Evolutionary conservation across 2,888 invertebrate genomes (phyloP).

Genomic region (Horisme vitalbata): DNA sequence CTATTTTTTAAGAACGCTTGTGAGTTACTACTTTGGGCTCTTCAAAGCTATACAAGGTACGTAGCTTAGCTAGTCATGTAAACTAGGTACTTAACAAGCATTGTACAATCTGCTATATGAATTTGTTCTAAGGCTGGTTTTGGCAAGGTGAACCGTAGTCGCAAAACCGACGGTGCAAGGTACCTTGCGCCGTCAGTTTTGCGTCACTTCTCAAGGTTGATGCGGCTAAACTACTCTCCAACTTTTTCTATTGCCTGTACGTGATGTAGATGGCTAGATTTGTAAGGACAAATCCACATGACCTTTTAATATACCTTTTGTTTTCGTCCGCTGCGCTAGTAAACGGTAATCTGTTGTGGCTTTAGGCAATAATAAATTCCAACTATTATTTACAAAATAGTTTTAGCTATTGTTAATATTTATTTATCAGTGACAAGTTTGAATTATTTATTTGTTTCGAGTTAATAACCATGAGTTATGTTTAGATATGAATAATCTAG

Average conservation of each 20-base stretch:
- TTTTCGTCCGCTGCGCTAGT: slow-evolving; percentile 3
- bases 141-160: slow-evolving; percentile 49
- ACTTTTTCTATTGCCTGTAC: slow-evolving; percentile 40
- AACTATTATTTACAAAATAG: slow-evolving; percentile 1
- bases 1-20: too few relatives aligned
- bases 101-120: not conserved
- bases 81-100: too few relatives aligned
- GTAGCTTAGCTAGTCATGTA: too few relatives aligned
- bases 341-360: slow-evolving; percentile 9
- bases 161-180: slow-evolving; percentile 50
- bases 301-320: slow-evolving; percentile 6
- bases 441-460: slow-evolving; percentile 5
- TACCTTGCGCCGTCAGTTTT: too few relatives aligned
- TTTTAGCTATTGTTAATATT: not conserved
- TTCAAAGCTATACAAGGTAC: too few relatives aligned
- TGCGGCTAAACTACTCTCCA: slow-evolving; percentile 31
- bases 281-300: slow-evolving; percentile 8
- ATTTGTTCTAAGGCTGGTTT: slow-evolving; percentile 32
- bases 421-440: slow-evolving; percentile 8
- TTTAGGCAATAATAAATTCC: slow-evolving; percentile 10
- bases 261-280: slow-evolving; percentile 35
- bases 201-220: slow-evolving; percentile 22
- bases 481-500: too few relatives aligned
- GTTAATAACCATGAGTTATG: slow-evolving; percentile 1
- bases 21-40: too few relatives aligned